A percentile compares a stretch with the other conserved stretches of the same genome.
These are phyloP conservation scores for Brevimyrus niger DNA, from an alignment of 2,113 vertebrate species.

Conservation along the genomic window DNA sequence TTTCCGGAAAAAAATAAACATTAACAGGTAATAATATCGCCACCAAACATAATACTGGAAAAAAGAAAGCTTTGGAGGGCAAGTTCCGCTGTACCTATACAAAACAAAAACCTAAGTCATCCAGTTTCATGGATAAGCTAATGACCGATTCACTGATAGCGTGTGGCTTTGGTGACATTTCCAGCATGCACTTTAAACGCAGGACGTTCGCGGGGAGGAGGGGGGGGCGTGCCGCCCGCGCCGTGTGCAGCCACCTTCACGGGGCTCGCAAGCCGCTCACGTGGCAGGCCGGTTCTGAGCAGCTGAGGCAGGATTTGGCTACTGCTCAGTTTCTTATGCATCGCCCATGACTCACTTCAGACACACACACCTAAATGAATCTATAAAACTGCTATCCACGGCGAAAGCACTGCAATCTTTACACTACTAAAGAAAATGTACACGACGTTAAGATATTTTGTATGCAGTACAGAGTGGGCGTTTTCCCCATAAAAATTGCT, in stretches of 20 bases:
- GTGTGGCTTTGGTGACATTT: not conserved
- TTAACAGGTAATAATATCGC: not conserved
- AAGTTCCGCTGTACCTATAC: not conserved
- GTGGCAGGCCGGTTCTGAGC: not conserved
- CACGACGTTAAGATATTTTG: not conserved
- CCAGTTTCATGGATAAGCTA: not conserved
- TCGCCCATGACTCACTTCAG: not conserved
- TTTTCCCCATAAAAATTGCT: not conserved
- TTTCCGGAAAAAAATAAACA: not conserved
- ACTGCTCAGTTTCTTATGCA: not conserved
- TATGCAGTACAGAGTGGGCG: not conserved
- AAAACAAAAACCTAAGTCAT: not conserved
- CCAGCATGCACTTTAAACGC: not conserved
- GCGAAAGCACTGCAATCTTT: not conserved
- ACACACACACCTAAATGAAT: slow-evolving; percentile 40
- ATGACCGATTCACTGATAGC: not conserved
- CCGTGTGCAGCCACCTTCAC: not conserved
- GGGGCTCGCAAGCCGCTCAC: slow-evolving; percentile 1
- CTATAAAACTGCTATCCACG: not conserved
- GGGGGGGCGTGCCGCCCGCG: not conserved
- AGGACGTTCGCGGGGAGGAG: not conserved
- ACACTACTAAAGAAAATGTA: not conserved
- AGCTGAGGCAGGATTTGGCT: not conserved
- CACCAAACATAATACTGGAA: not conserved
- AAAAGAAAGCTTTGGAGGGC: not conserved